Conservation (phyloP, 2,888 invertebrate genomes). For the Lutraria lutraria region DNA sequence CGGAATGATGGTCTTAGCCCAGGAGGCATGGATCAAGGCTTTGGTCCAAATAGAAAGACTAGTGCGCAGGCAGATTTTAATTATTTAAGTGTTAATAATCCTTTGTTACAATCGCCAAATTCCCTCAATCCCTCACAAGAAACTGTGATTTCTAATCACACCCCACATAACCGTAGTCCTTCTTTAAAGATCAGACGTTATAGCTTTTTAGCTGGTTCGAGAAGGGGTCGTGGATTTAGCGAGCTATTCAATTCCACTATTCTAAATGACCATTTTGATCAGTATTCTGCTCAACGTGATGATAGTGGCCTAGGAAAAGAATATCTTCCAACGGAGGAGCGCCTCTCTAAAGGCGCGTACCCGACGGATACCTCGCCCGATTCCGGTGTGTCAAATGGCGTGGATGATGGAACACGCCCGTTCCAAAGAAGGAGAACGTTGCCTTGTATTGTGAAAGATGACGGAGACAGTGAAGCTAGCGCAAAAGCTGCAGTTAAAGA, state of each 20-base stretch:
- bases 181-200: constrained; percentile 83
- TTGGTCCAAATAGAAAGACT: constrained; percentile 62
- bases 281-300: constrained; percentile 83
- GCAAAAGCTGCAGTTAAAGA: constrained; percentile 71
- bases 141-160: constrained; percentile 75
- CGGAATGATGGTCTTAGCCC: constrained; percentile 66
- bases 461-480: constrained; percentile 68
- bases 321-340: constrained; percentile 71
- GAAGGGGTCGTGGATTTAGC: constrained; percentile 82
- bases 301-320: constrained; percentile 83
- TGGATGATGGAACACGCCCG: constrained; percentile 79
- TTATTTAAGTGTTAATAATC: constrained; percentile 69
- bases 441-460: constrained; percentile 83
- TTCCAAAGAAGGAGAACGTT: constrained; percentile 84
- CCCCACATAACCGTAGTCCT: constrained; percentile 80
- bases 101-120: constrained; percentile 68
- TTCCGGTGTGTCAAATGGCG: constrained; percentile 83
- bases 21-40: constrained; percentile 55
- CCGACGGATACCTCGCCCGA: constrained; percentile 83
- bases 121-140: constrained; percentile 71
- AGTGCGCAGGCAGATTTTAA: constrained; percentile 70
- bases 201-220: constrained; percentile 84
- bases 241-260: constrained; percentile 85
- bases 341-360: constrained; percentile 57
- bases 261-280: constrained; percentile 86